Conservation (phyloP, 2,797 vertebrate genomes). For the Semotilus atromaculatus region DNA sequence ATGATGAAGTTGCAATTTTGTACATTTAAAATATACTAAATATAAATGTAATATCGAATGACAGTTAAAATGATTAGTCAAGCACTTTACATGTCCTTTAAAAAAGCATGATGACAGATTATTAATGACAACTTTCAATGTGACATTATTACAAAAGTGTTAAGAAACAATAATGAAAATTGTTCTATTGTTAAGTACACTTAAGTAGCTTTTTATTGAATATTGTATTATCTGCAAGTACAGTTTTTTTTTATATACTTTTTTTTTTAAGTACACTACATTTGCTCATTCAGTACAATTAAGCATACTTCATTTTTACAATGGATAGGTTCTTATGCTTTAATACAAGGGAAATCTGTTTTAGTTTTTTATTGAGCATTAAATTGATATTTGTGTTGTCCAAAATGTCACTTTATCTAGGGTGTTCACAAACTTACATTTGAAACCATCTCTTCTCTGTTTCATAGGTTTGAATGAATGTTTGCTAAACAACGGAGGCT, state of each 20-base stretch:
- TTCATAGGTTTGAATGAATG: conserved; percentile 91
- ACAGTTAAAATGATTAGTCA: not conserved
- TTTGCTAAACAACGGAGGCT: conserved; percentile 92
- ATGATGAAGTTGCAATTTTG: not conserved
- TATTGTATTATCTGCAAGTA: not conserved
- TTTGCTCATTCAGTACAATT: not conserved
- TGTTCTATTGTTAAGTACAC: not conserved
- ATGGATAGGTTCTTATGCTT: not conserved
- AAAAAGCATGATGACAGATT: not conserved
- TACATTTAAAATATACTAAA: not conserved
- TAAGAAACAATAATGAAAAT: not conserved
- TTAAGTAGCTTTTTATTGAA: not conserved
- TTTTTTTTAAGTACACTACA: not conserved
- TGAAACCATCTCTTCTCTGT: conserved; percentile 36
- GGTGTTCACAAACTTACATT: not conserved
- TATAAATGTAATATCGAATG: not conserved
- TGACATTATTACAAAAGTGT: not conserved
- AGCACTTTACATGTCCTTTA: too few species aligned
- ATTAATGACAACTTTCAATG: not conserved
- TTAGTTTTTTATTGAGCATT: not conserved
- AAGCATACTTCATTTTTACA: not conserved
- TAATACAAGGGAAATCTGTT: not conserved
- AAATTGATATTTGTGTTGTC: not conserved
- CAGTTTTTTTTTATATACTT: not conserved
- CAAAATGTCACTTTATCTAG: not conserved